Base-by-base conservation (phyloP, 2,888 invertebrate genomes). In the Dyspetes luteomarginatus region DNA sequence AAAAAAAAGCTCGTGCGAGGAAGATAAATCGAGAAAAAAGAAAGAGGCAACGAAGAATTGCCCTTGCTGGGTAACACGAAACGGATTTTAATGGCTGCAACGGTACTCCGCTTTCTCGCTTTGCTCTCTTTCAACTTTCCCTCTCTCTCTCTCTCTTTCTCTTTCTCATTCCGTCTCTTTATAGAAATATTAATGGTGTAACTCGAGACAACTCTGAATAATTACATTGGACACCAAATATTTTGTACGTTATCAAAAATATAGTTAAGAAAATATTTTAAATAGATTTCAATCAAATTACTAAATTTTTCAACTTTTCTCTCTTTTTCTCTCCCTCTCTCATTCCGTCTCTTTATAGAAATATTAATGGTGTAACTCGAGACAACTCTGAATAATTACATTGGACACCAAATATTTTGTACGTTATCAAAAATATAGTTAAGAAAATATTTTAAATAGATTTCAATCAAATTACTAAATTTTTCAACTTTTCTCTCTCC, bases 61-160 rank as follows among this genome's bases (percentile, higher is more conserved):
- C 75, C 80, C 76, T 77, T 67, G 67, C 30, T 56, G 74, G 81
- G 91, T 90, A 90, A 91, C 85, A 85, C 83, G 90, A 91, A 87
- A 89, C 88, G 86, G 85, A 88, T 88, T 91, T 90, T 90, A 90
- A 90, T 89, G 89, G 87, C 85, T 85, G 83, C 85, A 82, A 73
- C 83, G 75, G 73, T 77, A 65, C 79, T 81, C 77, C 82, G 73
- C 69, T 82, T 55, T 65, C 75, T 56, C 55, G 76, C 28, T 62
- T 43, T 75, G 30, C 52, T 80, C 76, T 62, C 30, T 41, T 36
- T 69, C 68, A 26, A 58, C 55, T n/a, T n/a, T n/a, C n/a, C n/a
- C n/a, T n/a, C n/a, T n/a, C n/a, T n/a, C n/a, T n/a, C 62, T 26
- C 48, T 64, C 48, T 36, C 62, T 43, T 45, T 62, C 55, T 41